phyloP scores from a whole-genome alignment of 2,888 invertebrate species.

The Sipha maydis region DNA sequence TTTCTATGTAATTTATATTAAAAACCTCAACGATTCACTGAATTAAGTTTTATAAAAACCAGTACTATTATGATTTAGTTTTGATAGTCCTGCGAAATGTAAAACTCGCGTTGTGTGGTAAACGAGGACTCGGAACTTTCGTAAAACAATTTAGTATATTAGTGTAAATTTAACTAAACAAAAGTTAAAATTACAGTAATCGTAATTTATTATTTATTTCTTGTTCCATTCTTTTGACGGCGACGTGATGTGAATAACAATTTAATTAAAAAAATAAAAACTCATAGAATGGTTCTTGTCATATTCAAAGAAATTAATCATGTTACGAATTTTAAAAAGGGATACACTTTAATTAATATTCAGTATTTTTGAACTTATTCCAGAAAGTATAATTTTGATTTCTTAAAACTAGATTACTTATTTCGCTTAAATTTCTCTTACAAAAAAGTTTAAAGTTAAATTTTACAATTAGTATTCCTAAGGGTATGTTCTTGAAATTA shows the following conservation, averaged over 20 bases:
- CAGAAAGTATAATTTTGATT: conserved; percentile 42
- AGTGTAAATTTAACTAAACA: not conserved
- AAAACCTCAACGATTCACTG: no score
- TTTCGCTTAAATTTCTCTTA: conserved; percentile 7
- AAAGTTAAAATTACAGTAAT: conserved; percentile 6
- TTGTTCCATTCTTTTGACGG: conserved; percentile 10
- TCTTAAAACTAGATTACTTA: conserved; percentile 36
- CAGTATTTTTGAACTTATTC: conserved; percentile 30
- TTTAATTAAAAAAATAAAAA: conserved; percentile 28
- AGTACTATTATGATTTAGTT: no score
- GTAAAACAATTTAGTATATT: not conserved
- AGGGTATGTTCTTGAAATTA: conserved; percentile 4
- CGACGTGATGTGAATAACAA: conserved; percentile 46
- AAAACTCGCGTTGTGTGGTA: no score
- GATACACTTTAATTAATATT: conserved; percentile 42
- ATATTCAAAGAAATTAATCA: conserved; percentile 49
- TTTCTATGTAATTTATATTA: no score
- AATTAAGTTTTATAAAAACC: no score
- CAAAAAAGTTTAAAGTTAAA: conserved; percentile 28
- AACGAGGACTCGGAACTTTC: no score
- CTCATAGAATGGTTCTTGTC: conserved; percentile 24
- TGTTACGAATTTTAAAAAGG: conserved; percentile 42
- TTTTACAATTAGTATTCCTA: conserved; percentile 33
- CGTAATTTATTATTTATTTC: not conserved
- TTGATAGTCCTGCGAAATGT: no score